Evolutionary conservation across 1,140 invertebrate species (phyloP).

Genomic region (Achatina immaculata): DNA sequence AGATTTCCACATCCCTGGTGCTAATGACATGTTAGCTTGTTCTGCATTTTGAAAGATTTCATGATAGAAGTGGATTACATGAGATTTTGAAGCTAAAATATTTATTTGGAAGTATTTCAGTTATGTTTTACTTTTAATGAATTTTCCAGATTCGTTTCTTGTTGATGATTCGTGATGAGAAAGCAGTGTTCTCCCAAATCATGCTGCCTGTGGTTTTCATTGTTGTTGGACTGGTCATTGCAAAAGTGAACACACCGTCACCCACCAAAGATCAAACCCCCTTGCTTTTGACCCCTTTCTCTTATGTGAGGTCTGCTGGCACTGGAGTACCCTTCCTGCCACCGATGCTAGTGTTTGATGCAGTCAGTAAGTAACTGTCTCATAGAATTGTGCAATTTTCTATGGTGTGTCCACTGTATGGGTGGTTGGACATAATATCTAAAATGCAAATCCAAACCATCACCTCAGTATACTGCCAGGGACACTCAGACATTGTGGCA

Average conservation of each 20-base stretch:
- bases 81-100: no score
- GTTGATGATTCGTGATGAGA: conserved; percentile 47
- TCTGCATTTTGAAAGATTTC: no score
- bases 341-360: conserved; percentile 44
- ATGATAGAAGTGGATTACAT: no score
- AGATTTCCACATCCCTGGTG: no score
- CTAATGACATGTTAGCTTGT: no score
- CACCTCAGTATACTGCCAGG: no score
- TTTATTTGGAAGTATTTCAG: no score
- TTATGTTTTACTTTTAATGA: no score
- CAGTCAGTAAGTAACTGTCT: conserved; percentile 45
- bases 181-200: conserved; percentile 52
- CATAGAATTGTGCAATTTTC: not conserved
- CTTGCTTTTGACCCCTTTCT: conserved; percentile 25
- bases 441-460: no score
- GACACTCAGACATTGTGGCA: no score
- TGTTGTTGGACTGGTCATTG: conserved; percentile 54
- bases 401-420: no score
- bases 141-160: conserved; percentile 52
- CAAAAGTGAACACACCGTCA: conserved; percentile 30
- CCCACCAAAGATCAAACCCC: conserved; percentile 20
- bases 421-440: no score
- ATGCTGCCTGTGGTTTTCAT: conserved; percentile 62
- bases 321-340: not conserved
- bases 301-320: not conserved